Conservation (phyloP, 2,113 vertebrate species). For the Sciurus niger region DNA sequence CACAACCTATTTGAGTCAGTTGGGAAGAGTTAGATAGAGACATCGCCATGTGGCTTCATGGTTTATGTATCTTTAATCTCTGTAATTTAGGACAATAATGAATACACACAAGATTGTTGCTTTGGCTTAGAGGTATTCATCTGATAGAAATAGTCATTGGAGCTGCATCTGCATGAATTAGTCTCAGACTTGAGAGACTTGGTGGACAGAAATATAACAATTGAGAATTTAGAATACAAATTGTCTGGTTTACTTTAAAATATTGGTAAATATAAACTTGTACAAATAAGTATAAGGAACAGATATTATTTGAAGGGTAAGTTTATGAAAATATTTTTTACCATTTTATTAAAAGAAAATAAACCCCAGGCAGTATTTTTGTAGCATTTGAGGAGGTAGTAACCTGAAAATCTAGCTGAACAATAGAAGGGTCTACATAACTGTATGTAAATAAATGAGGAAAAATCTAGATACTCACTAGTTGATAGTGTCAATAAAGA, state of each 20-base stretch:
- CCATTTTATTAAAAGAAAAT: background rate
- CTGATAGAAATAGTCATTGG: slow-evolving; percentile 32
- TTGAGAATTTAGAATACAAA: slow-evolving; percentile 65
- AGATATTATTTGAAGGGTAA: slow-evolving; percentile 18
- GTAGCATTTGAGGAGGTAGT: background rate
- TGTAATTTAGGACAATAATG: slow-evolving; percentile 78
- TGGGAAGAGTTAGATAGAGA: slow-evolving; percentile 65
- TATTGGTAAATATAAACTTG: slow-evolving; percentile 49
- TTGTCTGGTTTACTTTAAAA: slow-evolving; percentile 61
- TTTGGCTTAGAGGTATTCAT: slow-evolving; percentile 51
- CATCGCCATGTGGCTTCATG: slow-evolving; percentile 76
- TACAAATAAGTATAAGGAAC: background rate
- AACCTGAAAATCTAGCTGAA: slow-evolving; percentile 11
- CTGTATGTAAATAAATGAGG: background rate
- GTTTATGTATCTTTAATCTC: slow-evolving; percentile 84
- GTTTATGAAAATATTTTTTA: background rate
- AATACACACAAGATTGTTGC: slow-evolving; percentile 59
- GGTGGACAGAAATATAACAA: slow-evolving; percentile 19
- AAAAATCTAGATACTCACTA: background rate
- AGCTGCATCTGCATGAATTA: slow-evolving; percentile 58
- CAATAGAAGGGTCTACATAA: background rate
- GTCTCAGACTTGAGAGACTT: background rate
- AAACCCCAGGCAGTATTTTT: background rate
- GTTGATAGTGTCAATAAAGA: background rate
- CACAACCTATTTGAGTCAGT: slow-evolving; percentile 75